Percentiles rank a stretch among this genome's conserved stretches.
phyloP scores from a whole-genome alignment of 2,888 invertebrate genomes.

The Liopterus haemorrhoidalis region DNA sequence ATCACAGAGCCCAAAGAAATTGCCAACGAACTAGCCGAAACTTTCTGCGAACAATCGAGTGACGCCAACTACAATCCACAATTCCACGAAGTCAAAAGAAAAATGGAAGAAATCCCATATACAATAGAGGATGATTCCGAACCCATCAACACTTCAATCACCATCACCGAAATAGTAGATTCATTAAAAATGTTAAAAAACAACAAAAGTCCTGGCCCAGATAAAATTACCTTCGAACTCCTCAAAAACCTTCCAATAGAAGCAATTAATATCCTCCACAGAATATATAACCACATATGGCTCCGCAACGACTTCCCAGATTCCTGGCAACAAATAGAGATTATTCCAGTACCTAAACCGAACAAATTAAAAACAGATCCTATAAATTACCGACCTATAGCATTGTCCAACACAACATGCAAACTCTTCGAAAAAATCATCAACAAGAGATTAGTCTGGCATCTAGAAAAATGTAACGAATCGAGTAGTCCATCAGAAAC shows the following conservation, averaged over 20 bases:
- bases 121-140: conserved; percentile 2
- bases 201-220: too few species aligned
- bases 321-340: neutral
- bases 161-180: neutral
- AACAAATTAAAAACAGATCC: neutral
- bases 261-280: too few species aligned
- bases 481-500: too few species aligned
- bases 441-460: neutral
- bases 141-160: conserved; percentile 1
- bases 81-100: neutral
- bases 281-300: too few species aligned
- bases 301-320: neutral
- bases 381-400: neutral
- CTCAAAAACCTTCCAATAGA: too few species aligned
- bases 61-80: neutral
- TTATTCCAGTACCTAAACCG: neutral
- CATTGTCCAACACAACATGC: neutral
- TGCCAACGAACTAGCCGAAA: neutral
- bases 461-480: too few species aligned
- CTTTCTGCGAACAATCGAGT: conserved; percentile 3
- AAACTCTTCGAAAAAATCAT: neutral
- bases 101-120: neutral
- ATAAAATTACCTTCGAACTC: too few species aligned
- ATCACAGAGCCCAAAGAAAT: conserved; percentile 7
- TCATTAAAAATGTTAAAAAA: conserved; percentile 1